Percentiles rank a stretch among this genome's conserved stretches.
phyloP scores from a whole-genome alignment of 2,797 vertebrate species.

The Helostoma temminkii region DNA sequence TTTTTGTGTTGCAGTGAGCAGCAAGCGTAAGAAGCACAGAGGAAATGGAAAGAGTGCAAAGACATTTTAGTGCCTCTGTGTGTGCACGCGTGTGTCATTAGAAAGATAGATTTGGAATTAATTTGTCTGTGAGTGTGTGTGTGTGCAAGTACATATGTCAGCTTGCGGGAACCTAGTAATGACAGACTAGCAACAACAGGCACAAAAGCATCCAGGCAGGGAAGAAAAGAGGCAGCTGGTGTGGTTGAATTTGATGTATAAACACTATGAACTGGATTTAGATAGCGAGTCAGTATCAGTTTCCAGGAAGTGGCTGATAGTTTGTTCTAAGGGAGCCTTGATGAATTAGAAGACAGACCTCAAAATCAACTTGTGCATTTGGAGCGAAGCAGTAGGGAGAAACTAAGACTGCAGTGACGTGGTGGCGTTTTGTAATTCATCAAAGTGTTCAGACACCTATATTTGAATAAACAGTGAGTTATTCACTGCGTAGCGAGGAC shows the following conservation, averaged over 20 bases:
- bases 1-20: neutral
- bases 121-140: conserved; percentile 10
- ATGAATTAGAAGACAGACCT: conserved; percentile 42
- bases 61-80: conserved; percentile 20
- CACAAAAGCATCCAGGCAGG: conserved; percentile 58
- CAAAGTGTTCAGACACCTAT: conserved; percentile 18
- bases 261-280: conserved; percentile 59
- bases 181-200: conserved; percentile 57
- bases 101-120: conserved; percentile 40
- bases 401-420: conserved; percentile 36
- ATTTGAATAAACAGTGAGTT: conserved; percentile 31
- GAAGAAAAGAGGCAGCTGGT: conserved; percentile 60
- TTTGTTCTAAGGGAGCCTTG: conserved; percentile 35
- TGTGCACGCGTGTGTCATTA: conserved; percentile 31
- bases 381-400: conserved; percentile 11
- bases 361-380: conserved; percentile 38
- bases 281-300: conserved; percentile 42
- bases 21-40: neutral
- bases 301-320: conserved; percentile 33
- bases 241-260: conserved; percentile 56
- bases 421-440: conserved; percentile 48
- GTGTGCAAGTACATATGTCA: conserved; percentile 46
- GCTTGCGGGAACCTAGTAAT: conserved; percentile 57
- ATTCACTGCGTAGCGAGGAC: conserved; percentile 21
- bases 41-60: conserved; percentile 12